phyloP scores from a whole-genome alignment of 2,888 invertebrate species.

The Macrophya alboannulata region DNA sequence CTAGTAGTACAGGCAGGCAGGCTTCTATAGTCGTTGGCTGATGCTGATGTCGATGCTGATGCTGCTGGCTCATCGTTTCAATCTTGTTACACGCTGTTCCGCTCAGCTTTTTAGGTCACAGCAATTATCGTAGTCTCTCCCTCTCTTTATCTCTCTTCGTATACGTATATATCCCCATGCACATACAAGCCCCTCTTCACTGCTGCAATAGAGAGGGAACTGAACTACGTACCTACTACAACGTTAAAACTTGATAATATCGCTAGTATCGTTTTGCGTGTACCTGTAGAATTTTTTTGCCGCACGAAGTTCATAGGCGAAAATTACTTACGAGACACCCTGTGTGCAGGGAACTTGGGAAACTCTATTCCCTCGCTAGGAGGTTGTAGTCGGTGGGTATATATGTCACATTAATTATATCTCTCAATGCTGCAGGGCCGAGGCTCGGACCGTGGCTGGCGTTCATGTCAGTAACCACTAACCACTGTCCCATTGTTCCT shows the following conservation, averaged over 20 bases:
- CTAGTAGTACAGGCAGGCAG: background rate
- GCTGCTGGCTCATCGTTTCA: constrained; percentile 63
- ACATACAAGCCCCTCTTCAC: background rate
- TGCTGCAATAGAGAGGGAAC: background rate
- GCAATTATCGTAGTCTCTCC: constrained; percentile 70
- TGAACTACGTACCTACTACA: background rate
- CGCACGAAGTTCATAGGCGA: background rate
- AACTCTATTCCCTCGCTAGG: constrained; percentile 24
- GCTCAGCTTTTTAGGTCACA: constrained; percentile 69
- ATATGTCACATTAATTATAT: constrained; percentile 73
- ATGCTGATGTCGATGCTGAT: constrained; percentile 26
- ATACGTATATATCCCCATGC: background rate
- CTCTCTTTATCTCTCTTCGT: background rate
- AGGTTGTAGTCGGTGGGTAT: constrained; percentile 60
- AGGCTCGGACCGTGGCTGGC: constrained; percentile 60
- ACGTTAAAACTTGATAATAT: background rate
- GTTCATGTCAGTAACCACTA: constrained; percentile 75
- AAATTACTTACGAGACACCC: constrained; percentile 9
- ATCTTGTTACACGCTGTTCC: constrained; percentile 66
- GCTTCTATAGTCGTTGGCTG: background rate
- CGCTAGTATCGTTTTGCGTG: background rate
- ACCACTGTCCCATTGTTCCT: constrained; percentile 71
- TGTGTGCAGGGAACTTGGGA: constrained; percentile 14
- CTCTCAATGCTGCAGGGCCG: constrained; percentile 63
- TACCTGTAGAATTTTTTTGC: background rate